Evolutionary conservation across 2,888 invertebrate species (phyloP), one percentile per base, ranked within the genome.

Genomic region (Monoplex corrugatus): DNA sequence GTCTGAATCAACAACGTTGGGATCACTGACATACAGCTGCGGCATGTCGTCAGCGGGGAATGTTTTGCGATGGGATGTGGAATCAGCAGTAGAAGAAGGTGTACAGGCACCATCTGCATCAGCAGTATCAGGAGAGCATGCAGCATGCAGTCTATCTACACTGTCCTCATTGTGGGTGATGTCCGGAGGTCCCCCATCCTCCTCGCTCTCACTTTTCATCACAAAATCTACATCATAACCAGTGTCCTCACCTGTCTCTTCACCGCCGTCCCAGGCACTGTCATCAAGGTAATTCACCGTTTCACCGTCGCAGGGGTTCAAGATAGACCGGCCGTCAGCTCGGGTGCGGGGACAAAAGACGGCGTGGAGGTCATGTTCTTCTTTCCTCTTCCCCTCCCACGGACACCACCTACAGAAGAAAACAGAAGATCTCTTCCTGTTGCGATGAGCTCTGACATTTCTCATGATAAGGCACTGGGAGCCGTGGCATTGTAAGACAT

Each of bases 321-420:
- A 13, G 5, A 16, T 45, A 23, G 57, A 19, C 57, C 2, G 78
- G 57, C 19, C 19, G 84, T 45, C 28, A 5, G 16, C 84, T 35
- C 6, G 35, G 50, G 50, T 57, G 19, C 16, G 50, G 16, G 35
- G 38, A 68, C 63, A 86, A 13, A 86, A 1, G 2, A 13, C 5
- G 40, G 8, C n/a, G 86, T 68, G 86, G 38, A 16, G 63, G n/a
- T 68, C 44, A 84, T 57, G 57, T 38, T 84, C 84, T n/a, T 8
- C 68, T 43, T 86, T 86, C n/a, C n/a, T 35, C n/a, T 35, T 57
- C 44, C 68, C 68, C 86, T 86, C 68, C 63, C 63, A 86, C n/a
- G 35, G 87, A 88, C 94, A 93, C 43, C 90, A 89, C 40, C 90
- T 91, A 89, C 94, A 94, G 87, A 93, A 93, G 89, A 92, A 93